Base-by-base conservation (phyloP, 1,140 invertebrate genomes). In the Antheraea pernyi region DNA sequence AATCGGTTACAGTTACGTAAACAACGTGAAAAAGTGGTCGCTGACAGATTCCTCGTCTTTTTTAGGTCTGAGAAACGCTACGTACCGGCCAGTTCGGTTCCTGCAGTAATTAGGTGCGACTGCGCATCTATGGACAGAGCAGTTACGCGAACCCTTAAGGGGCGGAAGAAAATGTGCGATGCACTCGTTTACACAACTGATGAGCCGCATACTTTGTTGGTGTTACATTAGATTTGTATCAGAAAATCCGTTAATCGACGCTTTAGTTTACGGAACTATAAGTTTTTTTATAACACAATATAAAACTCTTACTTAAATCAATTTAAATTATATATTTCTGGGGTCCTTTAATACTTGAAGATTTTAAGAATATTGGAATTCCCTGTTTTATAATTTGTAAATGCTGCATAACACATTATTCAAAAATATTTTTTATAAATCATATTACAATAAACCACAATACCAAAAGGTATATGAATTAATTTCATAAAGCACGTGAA, bases 141-240 rank as follows among this genome's bases (percentile, higher is more conserved):
- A 80, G 78, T 82, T 80, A 80, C 67, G 42, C 53, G 70, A 70
- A 73, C 69, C 67, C 42, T 67, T 68, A 71, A 30, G 63, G 65
- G 71, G 39, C 42, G 66, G 46, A 60, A 61, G 62, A 63, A 63
- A 63, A 70, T 71, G 64, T 70, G 63, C 69, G 62, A 66, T 75
- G 76, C 63, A 78, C 80, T 78, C 70, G 66, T 80, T 81, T 74
- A 71, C 71, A 68, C 72, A 72, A 79, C n/a, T 63, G 72, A 76
- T 72, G 70, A 67, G 73, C 74, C 19, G 42, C 63, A 53, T 53
- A 53, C 46, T 53, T 53, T 16, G 46, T 10, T 53, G 46, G 11
- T 16, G 1, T 16, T 53, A 53, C 13, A 53, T 53, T 53, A 53
- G 46, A 53, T n/a, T 53, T 16, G 46, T 53, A 53, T 53, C 46